Conservation (phyloP, 2,888 invertebrate genomes). For the Portevinia maculata region DNA sequence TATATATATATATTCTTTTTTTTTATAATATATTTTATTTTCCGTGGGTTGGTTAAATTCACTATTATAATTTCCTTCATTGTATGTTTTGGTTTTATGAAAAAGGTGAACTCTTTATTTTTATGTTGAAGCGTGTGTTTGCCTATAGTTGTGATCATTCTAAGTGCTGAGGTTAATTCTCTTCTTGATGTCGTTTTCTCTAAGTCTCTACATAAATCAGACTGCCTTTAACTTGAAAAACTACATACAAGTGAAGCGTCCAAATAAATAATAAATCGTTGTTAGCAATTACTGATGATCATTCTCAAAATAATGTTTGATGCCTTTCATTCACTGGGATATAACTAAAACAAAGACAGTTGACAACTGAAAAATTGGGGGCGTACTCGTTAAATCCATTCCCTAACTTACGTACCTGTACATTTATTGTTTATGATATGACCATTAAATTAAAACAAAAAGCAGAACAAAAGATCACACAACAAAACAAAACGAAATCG, state of each 20-base stretch:
- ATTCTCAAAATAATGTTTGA: conserved; percentile 1
- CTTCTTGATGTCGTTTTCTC: conserved; percentile 21
- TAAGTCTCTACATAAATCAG: conserved; percentile 13
- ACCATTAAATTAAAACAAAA: conserved; percentile 21
- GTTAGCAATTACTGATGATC: conserved; percentile 55
- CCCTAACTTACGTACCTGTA: conserved; percentile 62
- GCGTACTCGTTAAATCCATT: conserved; percentile 4
- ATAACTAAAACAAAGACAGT: not conserved
- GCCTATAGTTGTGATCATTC: conserved; percentile 26
- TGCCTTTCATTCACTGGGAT: conserved; percentile 1
- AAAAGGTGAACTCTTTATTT: conserved; percentile 31
- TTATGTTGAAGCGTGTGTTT: conserved; percentile 9
- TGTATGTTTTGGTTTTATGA: conserved; percentile 9
- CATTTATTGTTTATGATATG: conserved; percentile 42
- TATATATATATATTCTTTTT: conserved; percentile 22
- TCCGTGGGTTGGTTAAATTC: conserved; percentile 68
- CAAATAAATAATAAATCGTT: conserved; percentile 49
- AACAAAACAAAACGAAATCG: conserved; percentile 21
- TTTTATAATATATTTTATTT: conserved; percentile 48
- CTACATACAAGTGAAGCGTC: not conserved
- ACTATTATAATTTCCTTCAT: conserved; percentile 35
- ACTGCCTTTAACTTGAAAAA: conserved; percentile 14
- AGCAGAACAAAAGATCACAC: not conserved
- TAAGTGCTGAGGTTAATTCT: conserved; percentile 60
- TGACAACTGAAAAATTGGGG: conserved; percentile 6